Evolutionary conservation across 2,797 vertebrate genomes (phyloP), one percentile per base, ranked within the genome.

Genomic region (Antrozous pallidus): DNA sequence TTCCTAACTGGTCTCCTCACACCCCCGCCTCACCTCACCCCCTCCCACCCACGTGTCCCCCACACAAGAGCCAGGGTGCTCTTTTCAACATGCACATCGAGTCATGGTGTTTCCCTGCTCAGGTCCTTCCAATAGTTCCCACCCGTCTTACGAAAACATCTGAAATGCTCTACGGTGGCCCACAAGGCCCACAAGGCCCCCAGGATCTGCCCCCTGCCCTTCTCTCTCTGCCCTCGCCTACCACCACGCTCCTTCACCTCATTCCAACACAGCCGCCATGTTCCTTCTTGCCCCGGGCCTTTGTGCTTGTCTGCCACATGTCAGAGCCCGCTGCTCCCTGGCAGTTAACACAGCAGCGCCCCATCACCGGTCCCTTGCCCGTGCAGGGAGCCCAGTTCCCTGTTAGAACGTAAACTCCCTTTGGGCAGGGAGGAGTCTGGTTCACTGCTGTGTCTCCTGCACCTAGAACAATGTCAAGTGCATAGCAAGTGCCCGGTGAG

Each of bases 131-230:
- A 33, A 0, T 5, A 81, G 36, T 18, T 63, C n/a, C 36, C 2
- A 22, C 38, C 77, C 14, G 49, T 67, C 58, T 14, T 22, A 40
- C 36, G 47, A 58, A 81, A 78, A 40, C 20, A 6, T 4, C 2
- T 56, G 6, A 42, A 87, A 51, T n/a, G 47, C n/a, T 40, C 42
- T 3, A 2, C 1, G 2, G 6, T 3, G 26, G 65, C 36, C 70
- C 80, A 13, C 8, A 4, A 31, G n/a, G n/a, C n/a, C n/a, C n/a
- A n/a, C n/a, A n/a, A n/a, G n/a, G n/a, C 16, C 51, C 40, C 3
- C 0, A 0, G 0, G 18, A 47, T 20, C 84, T 58, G 20, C 24
- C 49, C 3, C 2, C 18, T 45, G 6, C 36, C 36, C 22, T 24
- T 6, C n/a, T 26, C 18, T 63, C 42, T 54, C 80, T 36, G 58